These are phyloP conservation scores for Leucozona laternaria DNA, from an alignment of 2,888 invertebrate species.

Conservation along the genomic window DNA sequence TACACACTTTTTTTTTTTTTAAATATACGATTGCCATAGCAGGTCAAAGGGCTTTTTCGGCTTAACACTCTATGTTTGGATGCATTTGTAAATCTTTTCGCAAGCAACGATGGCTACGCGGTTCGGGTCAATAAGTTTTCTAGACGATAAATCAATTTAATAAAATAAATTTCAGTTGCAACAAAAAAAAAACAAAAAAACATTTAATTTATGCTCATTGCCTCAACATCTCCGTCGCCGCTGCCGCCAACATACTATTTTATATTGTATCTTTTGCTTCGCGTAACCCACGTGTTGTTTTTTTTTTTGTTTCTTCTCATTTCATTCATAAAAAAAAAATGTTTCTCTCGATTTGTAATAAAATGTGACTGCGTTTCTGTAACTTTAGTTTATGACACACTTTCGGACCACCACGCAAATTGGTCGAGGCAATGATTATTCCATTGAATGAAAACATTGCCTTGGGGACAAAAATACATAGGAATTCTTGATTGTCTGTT, in stretches of 20 bases:
- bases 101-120: neutral
- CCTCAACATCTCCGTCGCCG: neutral
- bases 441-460: constrained; percentile 6
- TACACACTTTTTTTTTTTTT: constrained; percentile 5
- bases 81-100: constrained; percentile 40
- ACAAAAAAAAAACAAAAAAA: neutral
- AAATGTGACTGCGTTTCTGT: constrained; percentile 29
- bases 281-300: constrained; percentile 55
- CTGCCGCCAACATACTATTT: constrained; percentile 32
- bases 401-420: constrained; percentile 38
- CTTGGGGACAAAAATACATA: neutral
- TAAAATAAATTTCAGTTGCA: neutral
- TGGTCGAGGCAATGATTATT: neutral
- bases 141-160: neutral
- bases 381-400: constrained; percentile 27
- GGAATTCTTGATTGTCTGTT: neutral
- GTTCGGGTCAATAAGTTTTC: constrained; percentile 1
- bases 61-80: constrained; percentile 30
- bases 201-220: constrained; percentile 5
- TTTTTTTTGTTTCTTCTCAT: neutral
- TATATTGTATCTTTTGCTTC: constrained; percentile 31
- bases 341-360: constrained; percentile 14
- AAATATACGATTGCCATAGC: neutral
- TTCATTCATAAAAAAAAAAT: constrained; percentile 57
- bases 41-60: constrained; percentile 42